phyloP scores from a whole-genome alignment of 2,113 vertebrate genomes.

The Myotis lucifugus region DNA sequence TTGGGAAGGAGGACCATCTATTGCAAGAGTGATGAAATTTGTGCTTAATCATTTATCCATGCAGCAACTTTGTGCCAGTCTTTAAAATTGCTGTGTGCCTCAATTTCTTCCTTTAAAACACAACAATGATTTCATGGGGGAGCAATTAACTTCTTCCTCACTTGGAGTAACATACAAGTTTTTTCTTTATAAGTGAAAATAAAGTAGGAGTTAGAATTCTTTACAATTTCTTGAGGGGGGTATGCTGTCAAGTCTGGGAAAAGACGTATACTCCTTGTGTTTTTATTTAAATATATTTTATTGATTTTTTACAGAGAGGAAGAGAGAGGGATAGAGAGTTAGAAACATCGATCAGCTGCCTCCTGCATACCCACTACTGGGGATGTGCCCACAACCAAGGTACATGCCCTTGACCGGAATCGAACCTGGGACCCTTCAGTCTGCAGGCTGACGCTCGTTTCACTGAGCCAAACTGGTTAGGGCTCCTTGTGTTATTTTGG shows the following conservation, averaged over 20 bases:
- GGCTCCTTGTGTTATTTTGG: background rate
- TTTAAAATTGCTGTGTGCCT: background rate
- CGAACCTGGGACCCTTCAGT: no score
- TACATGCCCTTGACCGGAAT: no score
- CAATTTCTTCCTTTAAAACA: constrained; percentile 1
- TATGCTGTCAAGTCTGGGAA: background rate
- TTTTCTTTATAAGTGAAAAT: constrained; percentile 3
- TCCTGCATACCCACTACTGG: no score
- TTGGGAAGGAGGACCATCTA: background rate
- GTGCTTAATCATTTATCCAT: background rate
- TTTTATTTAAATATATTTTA: no score
- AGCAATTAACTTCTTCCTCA: background rate
- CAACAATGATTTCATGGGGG: background rate
- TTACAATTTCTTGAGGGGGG: background rate
- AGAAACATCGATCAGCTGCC: no score
- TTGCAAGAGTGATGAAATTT: background rate
- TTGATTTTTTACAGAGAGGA: no score
- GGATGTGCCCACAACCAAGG: no score
- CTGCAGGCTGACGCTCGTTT: no score
- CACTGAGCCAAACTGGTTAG: no score
- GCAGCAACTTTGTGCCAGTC: background rate
- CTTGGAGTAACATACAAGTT: background rate
- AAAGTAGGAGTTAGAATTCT: background rate
- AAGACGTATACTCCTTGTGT: background rate
- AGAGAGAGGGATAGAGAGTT: no score